A percentile compares a stretch with the other conserved stretches of the same genome.
phyloP scores from a whole-genome alignment of 37 sponge, comb jelly and placozoan species.

The Beroe ovata region DNA sequence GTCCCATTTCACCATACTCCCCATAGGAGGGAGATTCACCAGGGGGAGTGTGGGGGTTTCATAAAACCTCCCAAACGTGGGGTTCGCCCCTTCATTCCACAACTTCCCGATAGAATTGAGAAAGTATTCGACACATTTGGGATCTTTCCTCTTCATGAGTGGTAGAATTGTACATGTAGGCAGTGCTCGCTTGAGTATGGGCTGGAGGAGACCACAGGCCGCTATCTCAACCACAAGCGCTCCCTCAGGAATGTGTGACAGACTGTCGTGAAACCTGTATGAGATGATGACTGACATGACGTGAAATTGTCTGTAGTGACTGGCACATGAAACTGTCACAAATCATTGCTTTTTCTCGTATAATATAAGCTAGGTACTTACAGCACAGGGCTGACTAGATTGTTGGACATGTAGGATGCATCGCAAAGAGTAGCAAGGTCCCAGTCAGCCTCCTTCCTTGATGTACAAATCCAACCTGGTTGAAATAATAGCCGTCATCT shows the following conservation, averaged over 20 bases:
- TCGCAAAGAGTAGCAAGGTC: slow-evolving; percentile 12
- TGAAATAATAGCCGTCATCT: too few relatives aligned
- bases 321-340: too few relatives aligned
- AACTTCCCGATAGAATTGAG: slow-evolving; percentile 48
- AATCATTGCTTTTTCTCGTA: too few relatives aligned
- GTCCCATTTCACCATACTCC: slow-evolving; percentile 49
- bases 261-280: slow-evolving; percentile 68
- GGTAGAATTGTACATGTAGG: slow-evolving; percentile 15
- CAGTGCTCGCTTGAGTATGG: slow-evolving; percentile 68
- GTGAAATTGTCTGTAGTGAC: too few relatives aligned
- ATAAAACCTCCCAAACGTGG: slow-evolving; percentile 25
- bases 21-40: slow-evolving; percentile 37
- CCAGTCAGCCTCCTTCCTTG: slow-evolving; percentile 45
- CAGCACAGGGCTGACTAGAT: slow-evolving; percentile 57
- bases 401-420: slow-evolving; percentile 45
- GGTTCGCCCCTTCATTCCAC: slow-evolving; percentile 59
- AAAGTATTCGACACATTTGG: slow-evolving; percentile 56
- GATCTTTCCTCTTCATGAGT: slow-evolving; percentile 34
- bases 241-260: slow-evolving; percentile 63
- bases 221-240: slow-evolving; percentile 69
- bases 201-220: slow-evolving; percentile 68
- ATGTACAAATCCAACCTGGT: slow-evolving; percentile 59
- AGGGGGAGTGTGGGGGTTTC: slow-evolving; percentile 48
- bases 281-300: neutral
- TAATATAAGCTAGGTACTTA: too few relatives aligned